Conservation (phyloP, 1,140 invertebrate genomes). For the Spodoptera litura region DNA sequence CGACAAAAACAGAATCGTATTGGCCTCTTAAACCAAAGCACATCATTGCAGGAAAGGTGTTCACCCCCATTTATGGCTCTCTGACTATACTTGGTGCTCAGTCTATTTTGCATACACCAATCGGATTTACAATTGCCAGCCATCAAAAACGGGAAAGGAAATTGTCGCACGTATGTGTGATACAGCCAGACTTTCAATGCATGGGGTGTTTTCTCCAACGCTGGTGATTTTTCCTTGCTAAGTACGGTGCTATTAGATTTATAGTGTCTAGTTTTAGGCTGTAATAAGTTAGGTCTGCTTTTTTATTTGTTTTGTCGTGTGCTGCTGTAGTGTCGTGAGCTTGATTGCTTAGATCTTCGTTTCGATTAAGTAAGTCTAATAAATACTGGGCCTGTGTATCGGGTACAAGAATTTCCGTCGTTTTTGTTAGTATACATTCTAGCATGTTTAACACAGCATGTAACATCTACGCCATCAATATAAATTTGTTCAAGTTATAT, state of each 20-base stretch:
- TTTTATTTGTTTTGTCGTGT: slow-evolving; percentile 25
- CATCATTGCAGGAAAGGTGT: slow-evolving; percentile 51
- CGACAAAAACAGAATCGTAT: slow-evolving; percentile 54
- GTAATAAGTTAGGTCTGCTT: slow-evolving; percentile 14
- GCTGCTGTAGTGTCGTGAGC: neutral
- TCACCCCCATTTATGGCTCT: slow-evolving; percentile 61
- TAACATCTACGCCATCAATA: too few species aligned
- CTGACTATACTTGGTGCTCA: slow-evolving; percentile 61
- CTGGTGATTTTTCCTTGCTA: slow-evolving; percentile 31
- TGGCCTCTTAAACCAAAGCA: slow-evolving; percentile 60
- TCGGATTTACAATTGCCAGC: slow-evolving; percentile 60
- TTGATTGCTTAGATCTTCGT: neutral
- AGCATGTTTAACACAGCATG: too few species aligned
- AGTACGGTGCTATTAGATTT: slow-evolving; percentile 31
- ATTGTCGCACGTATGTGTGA: slow-evolving; percentile 66
- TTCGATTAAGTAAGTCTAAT: too few species aligned
- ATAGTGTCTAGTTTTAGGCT: slow-evolving; percentile 14
- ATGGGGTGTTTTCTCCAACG: slow-evolving; percentile 37
- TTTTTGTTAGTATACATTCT: too few species aligned
- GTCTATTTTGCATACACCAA: slow-evolving; percentile 66
- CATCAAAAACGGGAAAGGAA: slow-evolving; percentile 66
- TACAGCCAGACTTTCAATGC: slow-evolving; percentile 49
- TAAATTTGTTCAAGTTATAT: too few species aligned
- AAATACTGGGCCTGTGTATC: too few species aligned
- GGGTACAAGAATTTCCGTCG: too few species aligned